Base-by-base conservation (phyloP, 2,888 invertebrate species). In the Dyspetes luteomarginatus region DNA sequence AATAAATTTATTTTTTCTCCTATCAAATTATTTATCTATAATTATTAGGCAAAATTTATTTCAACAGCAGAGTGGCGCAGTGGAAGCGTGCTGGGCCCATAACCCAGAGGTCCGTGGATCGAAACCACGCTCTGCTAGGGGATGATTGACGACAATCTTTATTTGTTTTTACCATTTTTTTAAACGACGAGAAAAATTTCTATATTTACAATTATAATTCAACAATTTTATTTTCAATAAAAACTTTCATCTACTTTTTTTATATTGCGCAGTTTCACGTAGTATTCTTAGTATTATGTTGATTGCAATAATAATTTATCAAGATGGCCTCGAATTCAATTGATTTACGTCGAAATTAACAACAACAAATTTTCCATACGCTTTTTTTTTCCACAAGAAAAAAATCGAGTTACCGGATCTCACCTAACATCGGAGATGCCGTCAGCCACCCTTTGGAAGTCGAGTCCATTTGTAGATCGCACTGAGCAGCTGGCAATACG, bases 401-500 rank as follows among this genome's bases (percentile, higher is more conserved):
- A 52, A 48, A 62, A 12, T 41, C n/a, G 19, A 26, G 19, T 73
- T 17, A 7, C 9, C 24, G 19, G 19, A 81, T n/a, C 85, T 87
- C 78, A 92, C 93, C 93, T 45, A 93, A 82, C 90, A 93, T 92
- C 1, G 92, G 92, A 1, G 92, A 88, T 3, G 93, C 92, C 0
- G 91, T 91, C 5, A 93, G 87, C 88, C 91, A 92, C 1, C 93
- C 93, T 74, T 93, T 93, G 62, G 92, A 86, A 0, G 89, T 89
- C 0, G 93, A 92, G 41, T 91, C 91, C 92, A 93, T 92, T 60
- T 90, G 84, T 28, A 93, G 88, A 82, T 93, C 93, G 88, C 93
- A 93, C 84, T 92, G 90, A 4, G 93, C 94, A 1, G 94, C 93
- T 0, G 94, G 94, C 45, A 94, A 85, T 28, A 94, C 92, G 86